phyloP scores from a whole-genome alignment of 2,888 invertebrate genomes.

The Drosophila crucigera region DNA sequence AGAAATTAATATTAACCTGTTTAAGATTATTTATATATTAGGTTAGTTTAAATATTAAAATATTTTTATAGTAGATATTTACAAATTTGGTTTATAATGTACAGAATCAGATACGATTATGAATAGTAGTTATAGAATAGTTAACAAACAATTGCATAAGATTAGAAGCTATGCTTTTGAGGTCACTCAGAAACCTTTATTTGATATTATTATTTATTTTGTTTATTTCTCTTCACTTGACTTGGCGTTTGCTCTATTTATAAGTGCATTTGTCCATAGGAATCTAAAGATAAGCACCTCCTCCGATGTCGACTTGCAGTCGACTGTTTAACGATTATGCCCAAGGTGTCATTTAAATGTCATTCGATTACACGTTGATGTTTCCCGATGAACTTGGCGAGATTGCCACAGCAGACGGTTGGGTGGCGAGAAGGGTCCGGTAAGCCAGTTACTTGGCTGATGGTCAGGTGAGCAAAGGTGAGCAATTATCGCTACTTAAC shows the following conservation, averaged over 20 bases:
- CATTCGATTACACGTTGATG: constrained; percentile 66
- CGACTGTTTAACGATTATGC: constrained; percentile 59
- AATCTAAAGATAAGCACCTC: constrained; percentile 9
- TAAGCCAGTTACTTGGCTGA: neutral
- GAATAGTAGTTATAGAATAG: neutral
- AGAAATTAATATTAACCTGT: rapidly evolving
- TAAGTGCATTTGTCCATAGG: neutral
- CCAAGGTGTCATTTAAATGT: constrained; percentile 70
- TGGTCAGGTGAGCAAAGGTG: constrained; percentile 50
- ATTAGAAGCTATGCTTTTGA: neutral
- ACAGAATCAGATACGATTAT: rapidly evolving
- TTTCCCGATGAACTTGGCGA: constrained; percentile 34
- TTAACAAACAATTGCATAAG: rapidly evolving
- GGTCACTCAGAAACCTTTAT: neutral
- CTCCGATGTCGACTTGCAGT: constrained; percentile 1
- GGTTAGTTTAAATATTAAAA: neutral
- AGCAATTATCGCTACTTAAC: constrained; percentile 74
- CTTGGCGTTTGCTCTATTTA: neutral
- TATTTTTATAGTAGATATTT: neutral
- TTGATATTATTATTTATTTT: neutral
- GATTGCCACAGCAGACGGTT: constrained; percentile 23
- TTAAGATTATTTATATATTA: rapidly evolving
- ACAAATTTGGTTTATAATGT: rapidly evolving
- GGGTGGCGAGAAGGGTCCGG: constrained; percentile 4
- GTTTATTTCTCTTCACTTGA: neutral